Percentiles rank a stretch among this genome's conserved stretches.
These are phyloP conservation scores for Alcis repandata DNA, from an alignment of 2,888 invertebrate species.

Conservation along the genomic window DNA sequence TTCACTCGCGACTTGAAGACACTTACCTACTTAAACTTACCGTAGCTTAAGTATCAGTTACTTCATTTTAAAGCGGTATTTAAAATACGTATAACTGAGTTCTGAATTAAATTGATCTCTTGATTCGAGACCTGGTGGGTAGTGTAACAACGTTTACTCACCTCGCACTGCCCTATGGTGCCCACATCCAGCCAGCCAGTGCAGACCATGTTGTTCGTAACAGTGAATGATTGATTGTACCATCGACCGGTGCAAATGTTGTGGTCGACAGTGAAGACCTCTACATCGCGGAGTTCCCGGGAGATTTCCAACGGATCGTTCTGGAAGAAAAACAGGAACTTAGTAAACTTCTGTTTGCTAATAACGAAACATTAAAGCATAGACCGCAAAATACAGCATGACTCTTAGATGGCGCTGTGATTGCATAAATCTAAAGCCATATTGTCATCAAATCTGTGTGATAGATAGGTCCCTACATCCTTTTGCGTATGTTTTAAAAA, in stretches of 20 bases:
- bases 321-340: conserved; percentile 38
- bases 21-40: too few relatives aligned
- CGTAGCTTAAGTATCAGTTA: too few relatives aligned
- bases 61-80: too few relatives aligned
- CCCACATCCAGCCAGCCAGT: conserved; percentile 72
- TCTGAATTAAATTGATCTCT: not conserved
- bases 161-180: conserved; percentile 65
- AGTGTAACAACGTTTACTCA: conserved; percentile 36
- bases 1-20: too few relatives aligned
- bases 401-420: too few relatives aligned
- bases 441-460: too few relatives aligned
- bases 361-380: conserved; percentile 5
- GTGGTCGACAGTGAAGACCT: conserved; percentile 65
- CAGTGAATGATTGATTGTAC: conserved; percentile 50
- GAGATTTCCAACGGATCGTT: conserved; percentile 56
- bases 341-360: too few relatives aligned
- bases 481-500: not conserved
- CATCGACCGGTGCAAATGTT: conserved; percentile 65
- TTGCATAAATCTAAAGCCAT: too few relatives aligned
- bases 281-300: conserved; percentile 60
- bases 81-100: not conserved
- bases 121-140: too few relatives aligned
- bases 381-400: not conserved
- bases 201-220: conserved; percentile 69
- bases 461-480: not conserved